Evolutionary conservation across 2,888 invertebrate genomes (phyloP), one percentile per base, ranked within the genome.

Genomic region (Sturmia bella): DNA sequence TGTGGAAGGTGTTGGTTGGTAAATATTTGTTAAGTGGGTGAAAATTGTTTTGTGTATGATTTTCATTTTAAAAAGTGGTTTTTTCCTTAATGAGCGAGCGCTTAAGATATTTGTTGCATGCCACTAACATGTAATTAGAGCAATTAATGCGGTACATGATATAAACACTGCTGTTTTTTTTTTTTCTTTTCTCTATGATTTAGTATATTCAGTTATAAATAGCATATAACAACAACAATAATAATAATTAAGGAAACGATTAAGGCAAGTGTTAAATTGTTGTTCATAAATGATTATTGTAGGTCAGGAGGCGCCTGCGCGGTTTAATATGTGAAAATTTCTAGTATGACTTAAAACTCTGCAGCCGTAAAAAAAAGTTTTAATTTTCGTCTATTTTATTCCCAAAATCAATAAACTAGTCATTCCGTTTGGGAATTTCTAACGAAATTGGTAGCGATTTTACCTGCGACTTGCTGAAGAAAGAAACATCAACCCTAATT

Each of bases 1-100:
- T 59, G 59, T 74, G 80, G 59, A 50, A 32, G 43, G 68, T 59
- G 64, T 56, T 78, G 32, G 63, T 57, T 63, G 1, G 9, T 32
- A 32, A 27, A 27, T 27, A 27, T 66, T 56, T 68, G 76, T 73
- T 81, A 69, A 68, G 61, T 81, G 61, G 77, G 74, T 80, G 80
- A 69, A 43, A 50, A 19, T 61, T 43, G 39, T 48, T 75, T 3
- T 13, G 3, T 59, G 21, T 19, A 13, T 27, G 21, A 1, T 37
- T 69, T 24, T 13, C 37, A 6, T 21, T n/a, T n/a, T 7, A 17
- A 19, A 32, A 48, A 24, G 54, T 52, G 61, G 12, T 64, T 56
- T 15, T 5, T 32, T 37, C n/a, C 32, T 37, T 41, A 1, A 32
- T 7, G 32, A 27, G 6, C 27, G 6, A 41, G 41, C 19, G 52